Base-by-base conservation (phyloP, 1,140 invertebrate species). In the Drosophila parabipectinata region DNA sequence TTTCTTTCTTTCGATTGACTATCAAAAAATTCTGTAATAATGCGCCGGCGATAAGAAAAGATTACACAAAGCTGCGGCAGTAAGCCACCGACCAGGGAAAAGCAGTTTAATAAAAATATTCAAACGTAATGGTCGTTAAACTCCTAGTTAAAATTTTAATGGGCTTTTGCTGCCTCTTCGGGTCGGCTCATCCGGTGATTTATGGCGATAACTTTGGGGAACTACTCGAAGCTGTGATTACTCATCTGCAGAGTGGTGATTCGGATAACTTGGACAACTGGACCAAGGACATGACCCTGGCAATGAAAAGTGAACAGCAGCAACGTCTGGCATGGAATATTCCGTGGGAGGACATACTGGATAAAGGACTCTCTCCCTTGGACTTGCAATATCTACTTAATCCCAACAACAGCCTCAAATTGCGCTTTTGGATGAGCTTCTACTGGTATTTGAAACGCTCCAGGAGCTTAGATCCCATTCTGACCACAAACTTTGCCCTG, bases 291-390 rank as follows among this genome's bases (percentile, higher is more conserved):
- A 15, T 82, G 7, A 59, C 69, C 9, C n/a, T 39, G 2, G 21
- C 7, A 0, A 32, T 88, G 1, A 37, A 7, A 9, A 0, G 8
- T 4, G 47, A 52, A 0, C 21, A 74, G 9, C 80, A 69, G 26
- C 34, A 81, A 48, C 66, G 41, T 5, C 4, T 89, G 30, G 74
- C 80, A 1, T 63, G 62, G 59, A 90, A 79, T 58, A 48, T 76
- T 0, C 14, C 24, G 21, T 90, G 82, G 51, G 6, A 39, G 28
- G 4, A 56, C 3, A n/a, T n/a, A 2, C 9, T 53, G 4, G 21
- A 45, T 6, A 15, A 12, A 3, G 8, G 2, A 9, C 10, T 0
- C 1, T 34, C 72, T 1, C 7, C 41, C 0, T n/a, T 24, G 14
- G 14, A 71, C 5, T 5, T 79, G 12, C 68, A 79, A 44, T 0